Evolutionary conservation across 1,140 invertebrate genomes (phyloP), one percentile per base, ranked within the genome.

Genomic region (Eumeta japonica): DNA sequence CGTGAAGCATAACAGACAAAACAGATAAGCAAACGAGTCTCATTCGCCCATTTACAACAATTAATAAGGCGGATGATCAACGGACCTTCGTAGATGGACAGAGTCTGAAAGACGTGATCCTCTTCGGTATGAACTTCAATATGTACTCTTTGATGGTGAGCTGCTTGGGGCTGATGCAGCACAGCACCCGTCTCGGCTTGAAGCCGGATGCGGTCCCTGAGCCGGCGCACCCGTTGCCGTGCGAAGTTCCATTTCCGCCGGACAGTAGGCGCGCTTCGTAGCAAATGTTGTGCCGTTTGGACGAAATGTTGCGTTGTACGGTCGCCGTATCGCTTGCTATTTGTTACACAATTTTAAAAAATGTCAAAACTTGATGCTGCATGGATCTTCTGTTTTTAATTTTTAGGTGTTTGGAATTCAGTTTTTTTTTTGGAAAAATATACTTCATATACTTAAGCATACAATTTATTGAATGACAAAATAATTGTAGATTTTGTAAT

Each of bases 91-190:
- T 94, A 15, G 89, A 92, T 13, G 93, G 92, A 68, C 91, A 95
- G 28, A 97, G 79, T 16, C 93, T 81, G 75, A 94, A 96, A n/a
- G 92, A 92, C 35, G 87, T 89, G 35, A 96, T 78, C 47, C 91
- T 79, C 67, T 93, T 94, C 20, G 91, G 92, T 59, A 96, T 91
- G 56, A 97, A 89, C 76, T 90, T 92, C 37, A 95, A 76, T 43
- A 94, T 82, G 77, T 90, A 91, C 76, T 96, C 92, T 75, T 94
- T 94, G 51, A 97, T 83, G 17, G 89, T 92, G 57, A 81, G 66
- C 56, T 80, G 79, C 72, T 94, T 92, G 14, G 89, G 85, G 41
- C 87, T 89, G 45, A 92, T 86, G 59, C 89, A 93, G 62, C 90
- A 90, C 48, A 89, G 83, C 20, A 95, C 89, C 73, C 90, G 92